A percentile compares a stretch with the other conserved stretches of the same genome.
Conservation (phyloP, 2,113 vertebrate species). For the Psilopogon haemacephalus region DNA sequence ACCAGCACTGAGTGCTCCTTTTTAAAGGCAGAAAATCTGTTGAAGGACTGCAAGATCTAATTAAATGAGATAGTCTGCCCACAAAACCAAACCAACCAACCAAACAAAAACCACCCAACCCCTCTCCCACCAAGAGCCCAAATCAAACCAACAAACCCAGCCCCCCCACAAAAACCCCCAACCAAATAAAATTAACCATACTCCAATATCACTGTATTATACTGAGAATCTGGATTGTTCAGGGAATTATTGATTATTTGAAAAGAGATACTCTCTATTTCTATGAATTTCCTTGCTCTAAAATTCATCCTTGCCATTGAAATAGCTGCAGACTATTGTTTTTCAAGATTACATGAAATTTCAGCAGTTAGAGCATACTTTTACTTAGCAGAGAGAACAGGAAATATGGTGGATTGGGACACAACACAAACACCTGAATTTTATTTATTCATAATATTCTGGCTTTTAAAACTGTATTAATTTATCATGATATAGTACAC, state of each 20-base stretch:
- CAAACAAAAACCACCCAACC: no score
- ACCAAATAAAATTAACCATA: not conserved
- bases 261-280: not conserved
- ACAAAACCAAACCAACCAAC: not conserved
- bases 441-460: not conserved
- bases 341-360: not conserved
- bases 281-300: not conserved
- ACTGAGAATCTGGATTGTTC: not conserved
- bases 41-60: not conserved
- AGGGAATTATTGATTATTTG: not conserved
- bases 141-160: no score
- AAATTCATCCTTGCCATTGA: not conserved
- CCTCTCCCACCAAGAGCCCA: no score
- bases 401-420: not conserved
- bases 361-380: not conserved
- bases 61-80: not conserved
- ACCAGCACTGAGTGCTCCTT: not conserved
- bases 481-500: not conserved
- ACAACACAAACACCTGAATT: not conserved
- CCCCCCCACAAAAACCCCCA: no score
- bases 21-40: slow-evolving; percentile 13
- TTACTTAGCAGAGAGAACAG: not conserved
- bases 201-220: not conserved
- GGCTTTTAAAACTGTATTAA: not conserved
- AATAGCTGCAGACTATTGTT: not conserved